Conservation (phyloP, 2,113 vertebrate species). For the Isichthys henryi region DNA sequence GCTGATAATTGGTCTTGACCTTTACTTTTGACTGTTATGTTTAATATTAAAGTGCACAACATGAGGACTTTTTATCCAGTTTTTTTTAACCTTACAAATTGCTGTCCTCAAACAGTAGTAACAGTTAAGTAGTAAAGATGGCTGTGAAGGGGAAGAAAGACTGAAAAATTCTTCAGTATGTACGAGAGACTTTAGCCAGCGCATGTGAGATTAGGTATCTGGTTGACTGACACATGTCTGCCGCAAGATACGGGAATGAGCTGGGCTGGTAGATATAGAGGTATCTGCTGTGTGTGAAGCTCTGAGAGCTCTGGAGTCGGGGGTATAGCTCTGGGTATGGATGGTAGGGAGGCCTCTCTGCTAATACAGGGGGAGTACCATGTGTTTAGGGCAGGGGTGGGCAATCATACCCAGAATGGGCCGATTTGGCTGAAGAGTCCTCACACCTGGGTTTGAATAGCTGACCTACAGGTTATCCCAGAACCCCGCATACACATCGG, state of each 20-base stretch:
- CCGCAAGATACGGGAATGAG: background rate
- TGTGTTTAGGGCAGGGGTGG: background rate
- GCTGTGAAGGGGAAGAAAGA: background rate
- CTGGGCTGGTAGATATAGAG: background rate
- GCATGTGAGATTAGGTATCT: background rate
- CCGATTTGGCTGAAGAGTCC: too few species aligned
- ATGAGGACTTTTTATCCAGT: background rate
- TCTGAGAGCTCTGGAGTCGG: background rate
- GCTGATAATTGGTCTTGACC: background rate
- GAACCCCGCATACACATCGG: too few species aligned
- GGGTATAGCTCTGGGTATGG: background rate
- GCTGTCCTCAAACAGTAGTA: background rate
- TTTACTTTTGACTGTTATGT: background rate
- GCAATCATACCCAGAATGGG: too few species aligned
- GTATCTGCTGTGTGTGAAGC: background rate
- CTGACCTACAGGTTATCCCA: too few species aligned
- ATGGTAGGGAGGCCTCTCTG: background rate
- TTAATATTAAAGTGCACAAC: background rate
- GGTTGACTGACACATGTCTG: background rate
- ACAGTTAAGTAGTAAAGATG: background rate
- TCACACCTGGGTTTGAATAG: too few species aligned
- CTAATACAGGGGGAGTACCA: background rate
- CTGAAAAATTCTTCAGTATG: background rate
- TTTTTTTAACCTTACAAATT: background rate
- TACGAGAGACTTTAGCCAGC: background rate